Base-by-base conservation (phyloP, 2,797 vertebrate genomes). In the Rhynchotus rufescens region DNA sequence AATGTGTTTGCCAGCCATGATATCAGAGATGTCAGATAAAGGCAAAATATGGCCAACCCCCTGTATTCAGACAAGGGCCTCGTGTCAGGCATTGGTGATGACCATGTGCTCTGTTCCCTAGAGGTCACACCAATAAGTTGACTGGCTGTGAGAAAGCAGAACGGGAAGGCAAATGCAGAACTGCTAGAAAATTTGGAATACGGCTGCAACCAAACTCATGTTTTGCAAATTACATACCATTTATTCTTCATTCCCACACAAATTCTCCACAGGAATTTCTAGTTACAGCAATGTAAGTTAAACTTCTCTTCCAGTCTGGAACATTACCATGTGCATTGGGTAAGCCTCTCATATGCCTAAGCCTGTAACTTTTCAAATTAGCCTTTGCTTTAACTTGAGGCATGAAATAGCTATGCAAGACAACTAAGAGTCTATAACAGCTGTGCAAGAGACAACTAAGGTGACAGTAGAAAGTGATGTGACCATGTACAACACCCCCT, bases 61-160 rank as follows among this genome's bases (percentile, higher is more conserved):
- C 4, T 1, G 9, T 15, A 52, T 47, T 82, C 34, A 44, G 20
- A 51, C 4, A 34, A 49, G 12, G 12, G 40, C 21, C 6, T 40
- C 34, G 73, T 11, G 32, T 51, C 42, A 81, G 47, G 26, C 15
- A 36, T 52, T 77, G 19, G 5, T 38, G 47, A 51, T 47, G n/a
- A 40, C 38, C 57, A 56, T 47, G 28, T 49, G 13, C 13, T 28
- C 28, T 59, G 1, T 76, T 79, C 13, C 34, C 65, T 64, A 62
- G 47, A 49, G 20, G 12, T 73, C 52, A 64, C n/a, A 30, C 6
- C 17, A 77, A 19, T 4, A 84, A 52, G 79, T 57, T 44, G 65
- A 84, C 28, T 52, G 19, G 23, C 84, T 86, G 81, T 84, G 68
- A 89, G 79, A 87, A 89, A 93, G 32, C 62, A 86, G 44, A 85